These are phyloP conservation scores for Amaurobius ferox DNA, from an alignment of 2,888 invertebrate species.

Conservation along the genomic window DNA sequence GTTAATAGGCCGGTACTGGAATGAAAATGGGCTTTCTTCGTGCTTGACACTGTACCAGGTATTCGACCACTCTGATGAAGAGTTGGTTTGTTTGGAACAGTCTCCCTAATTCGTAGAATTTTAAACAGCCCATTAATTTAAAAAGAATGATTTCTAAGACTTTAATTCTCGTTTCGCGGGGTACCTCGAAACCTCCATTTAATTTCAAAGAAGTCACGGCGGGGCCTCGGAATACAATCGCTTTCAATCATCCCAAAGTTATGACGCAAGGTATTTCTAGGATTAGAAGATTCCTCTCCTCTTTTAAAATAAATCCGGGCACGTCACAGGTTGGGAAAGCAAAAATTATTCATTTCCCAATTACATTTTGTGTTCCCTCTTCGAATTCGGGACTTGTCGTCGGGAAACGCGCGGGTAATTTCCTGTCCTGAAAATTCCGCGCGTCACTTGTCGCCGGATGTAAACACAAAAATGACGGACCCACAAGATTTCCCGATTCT, in stretches of 20 bases:
- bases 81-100: too few relatives aligned
- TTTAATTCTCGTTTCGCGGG: background rate
- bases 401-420: slow-evolving; percentile 31
- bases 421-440: slow-evolving; percentile 42
- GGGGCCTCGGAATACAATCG: background rate
- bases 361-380: slow-evolving; percentile 35
- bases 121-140: background rate
- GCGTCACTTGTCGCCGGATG: slow-evolving; percentile 44
- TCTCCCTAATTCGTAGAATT: background rate
- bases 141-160: background rate
- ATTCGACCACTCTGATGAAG: background rate
- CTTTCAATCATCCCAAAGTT: slow-evolving; percentile 7
- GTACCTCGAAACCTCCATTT: background rate
- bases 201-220: background rate
- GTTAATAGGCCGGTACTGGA: too few relatives aligned
- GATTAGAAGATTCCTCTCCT: slow-evolving; percentile 1
- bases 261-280: slow-evolving; percentile 6
- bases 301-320: slow-evolving; percentile 23
- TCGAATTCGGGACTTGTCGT: background rate
- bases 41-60: slow-evolving; percentile 37
- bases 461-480: slow-evolving; percentile 56
- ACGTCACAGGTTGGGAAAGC: slow-evolving; percentile 20
- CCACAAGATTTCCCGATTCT: background rate
- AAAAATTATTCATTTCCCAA: slow-evolving; percentile 62
- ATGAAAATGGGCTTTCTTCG: too few relatives aligned